Conservation (phyloP, 2,888 invertebrate species). For the Caenorhabditis sp. region DNA sequence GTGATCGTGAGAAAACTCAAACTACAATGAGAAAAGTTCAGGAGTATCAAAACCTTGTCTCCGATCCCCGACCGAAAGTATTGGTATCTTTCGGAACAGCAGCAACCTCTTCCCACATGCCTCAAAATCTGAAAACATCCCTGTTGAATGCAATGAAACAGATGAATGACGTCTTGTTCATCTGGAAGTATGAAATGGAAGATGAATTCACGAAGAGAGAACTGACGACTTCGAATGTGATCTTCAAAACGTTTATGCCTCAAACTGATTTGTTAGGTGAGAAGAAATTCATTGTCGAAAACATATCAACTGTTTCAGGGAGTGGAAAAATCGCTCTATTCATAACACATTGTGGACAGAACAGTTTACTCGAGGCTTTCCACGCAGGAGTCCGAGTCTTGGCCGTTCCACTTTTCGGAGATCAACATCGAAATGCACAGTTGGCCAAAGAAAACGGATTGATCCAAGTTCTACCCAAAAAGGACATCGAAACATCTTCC, state of each 20-base stretch:
- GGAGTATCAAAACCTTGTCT: conserved; percentile 45
- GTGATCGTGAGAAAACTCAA: neutral
- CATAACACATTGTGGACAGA: conserved; percentile 69
- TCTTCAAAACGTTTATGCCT: conserved; percentile 59
- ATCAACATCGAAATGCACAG: conserved; percentile 66
- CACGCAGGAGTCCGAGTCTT: conserved; percentile 50
- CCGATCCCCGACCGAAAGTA: conserved; percentile 48
- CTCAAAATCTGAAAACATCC: conserved; percentile 57
- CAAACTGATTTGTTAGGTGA: conserved; percentile 53
- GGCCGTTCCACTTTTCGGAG: conserved; percentile 64
- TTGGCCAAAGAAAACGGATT: conserved; percentile 59
- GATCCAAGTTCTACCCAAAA: conserved; percentile 49
- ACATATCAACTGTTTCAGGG: conserved; percentile 29
- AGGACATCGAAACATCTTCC: conserved; percentile 36
- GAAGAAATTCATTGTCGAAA: neutral
- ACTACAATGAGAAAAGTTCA: neutral
- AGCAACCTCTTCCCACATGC: conserved; percentile 68
- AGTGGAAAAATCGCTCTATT: conserved; percentile 61
- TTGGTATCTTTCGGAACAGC: conserved; percentile 72
- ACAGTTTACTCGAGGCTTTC: conserved; percentile 63
- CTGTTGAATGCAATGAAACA: conserved; percentile 58
- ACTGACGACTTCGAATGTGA: conserved; percentile 27
- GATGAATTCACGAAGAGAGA: conserved; percentile 52
- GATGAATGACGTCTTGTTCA: conserved; percentile 67
- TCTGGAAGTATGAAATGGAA: conserved; percentile 72